These are phyloP conservation scores for Sebastolobus alascanus DNA, from an alignment of 2,797 vertebrate genomes.

Conservation along the genomic window DNA sequence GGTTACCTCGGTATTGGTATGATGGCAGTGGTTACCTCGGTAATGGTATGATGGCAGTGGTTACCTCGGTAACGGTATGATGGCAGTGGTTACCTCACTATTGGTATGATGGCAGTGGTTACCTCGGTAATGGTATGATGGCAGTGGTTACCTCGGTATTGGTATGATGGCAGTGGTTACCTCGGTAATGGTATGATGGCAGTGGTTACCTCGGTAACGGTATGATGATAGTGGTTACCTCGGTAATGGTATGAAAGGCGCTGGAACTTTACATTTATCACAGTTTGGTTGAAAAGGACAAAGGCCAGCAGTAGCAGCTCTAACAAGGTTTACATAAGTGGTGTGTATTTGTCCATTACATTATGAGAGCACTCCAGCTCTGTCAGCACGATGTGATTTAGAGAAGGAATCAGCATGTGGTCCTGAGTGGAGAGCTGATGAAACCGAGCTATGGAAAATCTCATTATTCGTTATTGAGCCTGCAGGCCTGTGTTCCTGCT, in stretches of 20 bases:
- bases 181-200: no score
- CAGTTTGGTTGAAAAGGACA: not conserved
- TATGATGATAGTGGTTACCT: no score
- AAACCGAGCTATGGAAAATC: conserved; percentile 46
- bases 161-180: no score
- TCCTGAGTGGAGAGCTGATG: conserved; percentile 16
- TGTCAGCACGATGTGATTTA: conserved; percentile 56
- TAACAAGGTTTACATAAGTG: conserved; percentile 48
- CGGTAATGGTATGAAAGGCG: not conserved
- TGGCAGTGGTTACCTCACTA: no score
- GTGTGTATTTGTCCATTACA: conserved; percentile 47
- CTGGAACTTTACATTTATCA: not conserved
- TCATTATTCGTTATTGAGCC: conserved; percentile 28
- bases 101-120: no score
- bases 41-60: no score
- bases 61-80: no score
- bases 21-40: no score
- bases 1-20: no score
- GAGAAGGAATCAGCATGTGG: conserved; percentile 42
- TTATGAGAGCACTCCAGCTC: conserved; percentile 34
- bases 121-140: no score
- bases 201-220: no score
- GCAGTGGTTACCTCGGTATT: no score
- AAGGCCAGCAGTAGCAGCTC: conserved; percentile 5
- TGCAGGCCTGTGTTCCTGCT: conserved; percentile 6